These are phyloP conservation scores for Macropodus opercularis DNA, from an alignment of 2,797 vertebrate genomes.

Conservation along the genomic window DNA sequence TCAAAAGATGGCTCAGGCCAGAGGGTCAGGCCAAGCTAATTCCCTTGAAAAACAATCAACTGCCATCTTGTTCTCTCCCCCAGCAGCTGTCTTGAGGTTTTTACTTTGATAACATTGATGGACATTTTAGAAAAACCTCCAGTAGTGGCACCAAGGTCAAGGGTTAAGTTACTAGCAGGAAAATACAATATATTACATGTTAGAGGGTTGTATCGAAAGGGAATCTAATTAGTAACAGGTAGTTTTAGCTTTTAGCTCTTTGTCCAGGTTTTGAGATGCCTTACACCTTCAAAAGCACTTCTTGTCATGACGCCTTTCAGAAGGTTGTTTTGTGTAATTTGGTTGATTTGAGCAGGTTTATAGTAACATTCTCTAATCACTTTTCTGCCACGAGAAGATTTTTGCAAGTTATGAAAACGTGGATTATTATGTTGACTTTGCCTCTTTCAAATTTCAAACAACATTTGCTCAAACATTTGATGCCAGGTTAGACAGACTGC, in stretches of 20 bases:
- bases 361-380: constrained; percentile 1
- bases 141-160: constrained; percentile 43
- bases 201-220: background rate
- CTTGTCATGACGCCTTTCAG: too few relatives aligned
- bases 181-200: constrained; percentile 27
- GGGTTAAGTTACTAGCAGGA: constrained; percentile 35
- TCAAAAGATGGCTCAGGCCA: constrained; percentile 73
- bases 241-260: background rate
- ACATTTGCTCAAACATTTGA: constrained; percentile 36
- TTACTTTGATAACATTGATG: constrained; percentile 39
- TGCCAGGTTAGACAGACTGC: constrained; percentile 27
- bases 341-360: background rate
- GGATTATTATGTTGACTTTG: constrained; percentile 24
- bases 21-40: constrained; percentile 72
- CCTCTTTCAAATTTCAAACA: constrained; percentile 14
- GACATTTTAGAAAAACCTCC: constrained; percentile 54
- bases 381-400: background rate
- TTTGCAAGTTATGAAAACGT: constrained; percentile 10
- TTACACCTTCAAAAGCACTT: background rate
- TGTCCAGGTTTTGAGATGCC: background rate
- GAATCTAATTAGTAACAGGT: background rate
- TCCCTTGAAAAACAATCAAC: constrained; percentile 77
- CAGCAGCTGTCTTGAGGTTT: constrained; percentile 56
- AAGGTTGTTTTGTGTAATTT: background rate
- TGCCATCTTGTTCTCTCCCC: constrained; percentile 68